Conservation (phyloP, 92 coral and sea anemone genomes). For the Nematostella vectensis region DNA sequence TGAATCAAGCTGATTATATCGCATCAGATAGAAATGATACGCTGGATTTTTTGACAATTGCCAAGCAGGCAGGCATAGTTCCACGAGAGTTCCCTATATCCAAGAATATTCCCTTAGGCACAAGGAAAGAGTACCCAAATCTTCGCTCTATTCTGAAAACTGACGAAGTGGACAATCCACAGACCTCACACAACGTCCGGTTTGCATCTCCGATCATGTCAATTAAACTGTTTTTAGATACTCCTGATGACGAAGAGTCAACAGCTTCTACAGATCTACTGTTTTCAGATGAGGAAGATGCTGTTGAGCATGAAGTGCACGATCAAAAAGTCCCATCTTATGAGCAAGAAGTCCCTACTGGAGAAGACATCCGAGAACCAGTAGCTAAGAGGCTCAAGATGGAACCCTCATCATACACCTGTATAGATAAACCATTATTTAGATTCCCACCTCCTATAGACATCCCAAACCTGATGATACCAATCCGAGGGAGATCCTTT, state of each 20-base stretch:
- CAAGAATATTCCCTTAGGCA: too few relatives aligned
- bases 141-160: conserved; percentile 12
- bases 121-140: background rate
- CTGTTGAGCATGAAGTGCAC: background rate
- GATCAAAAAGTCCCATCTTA: conserved; percentile 16
- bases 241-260: conserved; percentile 13
- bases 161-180: background rate
- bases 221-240: conserved; percentile 3
- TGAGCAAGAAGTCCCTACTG: conserved; percentile 3
- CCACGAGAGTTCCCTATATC: too few relatives aligned
- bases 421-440: background rate
- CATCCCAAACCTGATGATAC: background rate
- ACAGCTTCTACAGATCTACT: conserved; percentile 27
- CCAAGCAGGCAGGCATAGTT: too few relatives aligned
- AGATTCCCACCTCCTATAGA: background rate
- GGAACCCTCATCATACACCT: background rate
- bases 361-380: background rate
- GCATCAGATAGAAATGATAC: too few relatives aligned
- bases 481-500: too few relatives aligned
- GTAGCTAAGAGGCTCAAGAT: background rate
- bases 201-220: conserved; percentile 25
- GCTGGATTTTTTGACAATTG: too few relatives aligned
- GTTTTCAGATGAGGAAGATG: conserved; percentile 24
- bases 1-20: too few relatives aligned
- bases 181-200: conserved; percentile 6